Evolutionary conservation across 2,113 vertebrate genomes (phyloP).

Genomic region (Upupa epops): DNA sequence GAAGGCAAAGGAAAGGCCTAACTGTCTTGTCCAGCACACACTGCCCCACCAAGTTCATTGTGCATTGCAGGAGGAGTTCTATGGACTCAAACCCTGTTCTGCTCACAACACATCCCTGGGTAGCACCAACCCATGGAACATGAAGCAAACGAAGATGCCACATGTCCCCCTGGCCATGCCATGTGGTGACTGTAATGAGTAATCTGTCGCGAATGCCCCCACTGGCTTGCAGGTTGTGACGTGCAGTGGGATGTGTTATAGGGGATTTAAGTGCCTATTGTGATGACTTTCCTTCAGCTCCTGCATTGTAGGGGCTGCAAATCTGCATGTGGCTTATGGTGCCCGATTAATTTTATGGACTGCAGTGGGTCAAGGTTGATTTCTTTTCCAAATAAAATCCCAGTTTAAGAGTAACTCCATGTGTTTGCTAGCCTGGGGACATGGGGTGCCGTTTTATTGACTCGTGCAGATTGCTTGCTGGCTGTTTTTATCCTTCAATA

Average conservation of each 20-base stretch:
- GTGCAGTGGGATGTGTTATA: neutral
- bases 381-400: neutral
- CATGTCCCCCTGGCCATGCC: neutral
- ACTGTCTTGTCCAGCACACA: neutral
- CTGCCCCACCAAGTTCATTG: neutral
- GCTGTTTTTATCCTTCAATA: slow-evolving; percentile 2
- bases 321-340: neutral
- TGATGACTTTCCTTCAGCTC: neutral
- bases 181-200: neutral
- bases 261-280: neutral
- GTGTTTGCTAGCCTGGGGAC: neutral
- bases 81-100: neutral
- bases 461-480: neutral
- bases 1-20: neutral
- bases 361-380: neutral
- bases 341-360: neutral
- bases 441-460: neutral
- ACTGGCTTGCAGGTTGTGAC: neutral
- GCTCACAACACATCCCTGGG: neutral
- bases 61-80: neutral
- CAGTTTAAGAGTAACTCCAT: neutral
- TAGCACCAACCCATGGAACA: neutral
- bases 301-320: neutral
- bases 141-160: fast-evolving
- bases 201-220: neutral